Base-by-base conservation (phyloP, 1,140 invertebrate genomes). In the Brachionus sp. region DNA sequence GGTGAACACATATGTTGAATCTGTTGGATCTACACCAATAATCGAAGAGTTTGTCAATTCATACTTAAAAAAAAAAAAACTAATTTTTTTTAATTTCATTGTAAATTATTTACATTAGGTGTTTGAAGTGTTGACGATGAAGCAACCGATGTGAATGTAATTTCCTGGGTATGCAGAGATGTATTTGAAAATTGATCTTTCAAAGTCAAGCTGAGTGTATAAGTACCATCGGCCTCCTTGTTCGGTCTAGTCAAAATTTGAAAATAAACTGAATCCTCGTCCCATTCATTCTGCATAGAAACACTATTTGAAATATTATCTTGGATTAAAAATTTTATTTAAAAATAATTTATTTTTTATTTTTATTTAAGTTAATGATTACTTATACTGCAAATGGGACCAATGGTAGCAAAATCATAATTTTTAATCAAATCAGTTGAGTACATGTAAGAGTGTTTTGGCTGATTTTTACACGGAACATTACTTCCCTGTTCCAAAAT, bases 1-100 rank as follows among this genome's bases (percentile, higher is more conserved):
- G 10, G 84, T 35, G 7, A 80, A 84, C 9, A 84, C 84, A 70
- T 84, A 85, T 37, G 83, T 85, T 0, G 84, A 46, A 62, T 85
- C 86, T 5, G 85, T 85, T n/a, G 77, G 57, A 75, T 84, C 44
- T 10, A 82, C 50, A 1, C 44, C 37, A 10, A 46, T 33, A n/a
- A 84, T 64, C 10, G 29, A 44, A 13, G 66, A 62, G 12, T 80
- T 82, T 12, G 46, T 50, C 29, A 68, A 42, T 13, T 25, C 6
- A 33, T 9, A 39, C 57, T 50, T 37, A 5, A 46, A 4, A 57
- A 44, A 82, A 42, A 44, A 23, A 57, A 25, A n/a, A 46, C 16
- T 12, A 23, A n/a, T 42, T 80, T 35, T 46, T 46, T 29, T 23
- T 35, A 35, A 35, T 5, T 23, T 46, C 42, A 16, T 35, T 44